Base-by-base conservation (phyloP, 2,797 vertebrate species). In the Pristis pectinata region DNA sequence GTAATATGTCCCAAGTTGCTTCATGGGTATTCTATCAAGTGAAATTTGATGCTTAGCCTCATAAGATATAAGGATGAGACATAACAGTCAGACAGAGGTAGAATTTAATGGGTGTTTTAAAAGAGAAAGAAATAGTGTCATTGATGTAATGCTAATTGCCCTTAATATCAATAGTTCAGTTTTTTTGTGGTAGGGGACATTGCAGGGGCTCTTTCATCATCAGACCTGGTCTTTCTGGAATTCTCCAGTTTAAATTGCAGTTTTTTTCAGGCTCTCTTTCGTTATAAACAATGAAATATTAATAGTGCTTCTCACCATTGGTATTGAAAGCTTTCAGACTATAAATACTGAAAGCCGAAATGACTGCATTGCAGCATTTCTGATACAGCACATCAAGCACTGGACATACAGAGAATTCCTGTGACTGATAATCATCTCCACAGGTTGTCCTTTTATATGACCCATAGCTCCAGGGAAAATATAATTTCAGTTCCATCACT, bases 111-210 rank as follows among this genome's bases (percentile, higher is more conserved):
- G 17, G 59, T 24, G 17, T 37, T 64, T 91, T 24, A 19, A 70
- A 53, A 59, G 85, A 59, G 30, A 13, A 49, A 24, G 5, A 53
- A 56, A 17, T 91, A 64, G 59, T 98, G 91, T 99, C 98, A 0
- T 99, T 98, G 95, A 98, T 98, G 96, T 96, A 94, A 79, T 98
- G 97, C 95, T 98, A 98, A 95, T 98, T 98, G 95, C 97, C 97
- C 96, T 98, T 98, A 96, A 98, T 97, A 1, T 97, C 98, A 95
- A 98, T 98, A 95, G 98, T 98, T 91, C 34, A 56, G 59, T 22
- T 22, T 44, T 53, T 30, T 34, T 34, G 30, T 6, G 13, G 19
- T 8, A 41, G 59, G 59, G 87, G 22, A 64, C n/a, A 91, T 37
- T 22, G 7, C n/a, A 91, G 7, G 15, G 13, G n/a, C 64, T 37